These are phyloP conservation scores for Chaetogeoica ovagalla DNA, from an alignment of 2,888 invertebrate genomes.

Conservation along the genomic window DNA sequence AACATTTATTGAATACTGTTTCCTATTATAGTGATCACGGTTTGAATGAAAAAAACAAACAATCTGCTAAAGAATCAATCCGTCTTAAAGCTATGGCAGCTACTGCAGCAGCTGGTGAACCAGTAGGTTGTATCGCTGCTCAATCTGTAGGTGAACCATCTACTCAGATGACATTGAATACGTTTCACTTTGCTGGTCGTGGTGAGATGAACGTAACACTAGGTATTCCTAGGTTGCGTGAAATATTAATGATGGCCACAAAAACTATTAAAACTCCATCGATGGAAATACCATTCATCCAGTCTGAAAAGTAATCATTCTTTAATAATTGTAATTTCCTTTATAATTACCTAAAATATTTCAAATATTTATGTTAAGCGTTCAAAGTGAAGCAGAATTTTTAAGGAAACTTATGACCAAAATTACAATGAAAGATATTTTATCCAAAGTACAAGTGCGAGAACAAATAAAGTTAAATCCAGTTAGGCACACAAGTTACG, in stretches of 20 bases:
- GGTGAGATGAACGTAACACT: conserved; percentile 99
- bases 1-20: not conserved
- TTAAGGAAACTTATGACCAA: conserved; percentile 74
- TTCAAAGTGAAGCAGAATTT: conserved; percentile 67
- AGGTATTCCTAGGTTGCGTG: conserved; percentile 96
- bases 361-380: conserved; percentile 58
- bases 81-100: conserved; percentile 62
- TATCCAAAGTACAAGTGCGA: conserved; percentile 71
- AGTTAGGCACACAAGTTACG: conserved; percentile 59
- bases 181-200: conserved; percentile 99
- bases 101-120: conserved; percentile 71
- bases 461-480: conserved; percentile 66
- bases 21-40: conserved; percentile 20
- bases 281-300: conserved; percentile 87
- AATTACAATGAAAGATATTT: conserved; percentile 77
- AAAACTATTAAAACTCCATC: conserved; percentile 93
- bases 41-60: conserved; percentile 28
- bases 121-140: conserved; percentile 93
- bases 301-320: conserved; percentile 54
- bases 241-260: conserved; percentile 95
- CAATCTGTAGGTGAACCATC: conserved; percentile 99
- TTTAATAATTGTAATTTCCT: not conserved
- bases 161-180: conserved; percentile 99
- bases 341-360: not conserved
- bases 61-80: conserved; percentile 57